A percentile compares a stretch with the other conserved stretches of the same genome.
Conservation (phyloP, 1,140 invertebrate species). For the Euglossa dilemma region DNA sequence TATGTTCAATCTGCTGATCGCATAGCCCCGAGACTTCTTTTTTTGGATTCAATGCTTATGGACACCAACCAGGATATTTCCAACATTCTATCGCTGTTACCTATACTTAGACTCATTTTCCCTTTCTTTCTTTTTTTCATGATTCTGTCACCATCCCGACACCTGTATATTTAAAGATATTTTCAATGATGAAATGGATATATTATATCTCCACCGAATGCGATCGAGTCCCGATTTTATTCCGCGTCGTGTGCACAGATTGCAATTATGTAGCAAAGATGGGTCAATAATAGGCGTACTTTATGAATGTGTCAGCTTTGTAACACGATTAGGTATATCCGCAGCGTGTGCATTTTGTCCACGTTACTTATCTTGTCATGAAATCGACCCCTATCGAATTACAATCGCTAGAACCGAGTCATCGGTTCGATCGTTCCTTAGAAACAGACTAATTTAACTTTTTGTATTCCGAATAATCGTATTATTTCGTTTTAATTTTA, state of each 20-base stretch:
- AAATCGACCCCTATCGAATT: conserved; percentile 6
- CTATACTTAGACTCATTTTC: conserved; percentile 15
- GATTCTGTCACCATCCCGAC: neutral
- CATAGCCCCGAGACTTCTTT: neutral
- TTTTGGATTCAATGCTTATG: neutral
- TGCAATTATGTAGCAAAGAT: neutral
- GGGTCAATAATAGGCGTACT: neutral
- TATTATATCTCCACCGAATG: conserved; percentile 60
- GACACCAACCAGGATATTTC: neutral
- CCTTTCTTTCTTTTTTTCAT: neutral
- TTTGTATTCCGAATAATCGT: neutral
- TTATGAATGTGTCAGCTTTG: conserved; percentile 1
- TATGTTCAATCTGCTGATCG: conserved; percentile 2
- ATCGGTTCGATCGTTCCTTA: neutral
- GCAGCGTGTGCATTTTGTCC: conserved; percentile 31
- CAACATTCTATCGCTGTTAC: neutral
- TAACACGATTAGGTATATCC: conserved; percentile 36
- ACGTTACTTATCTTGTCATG: conserved; percentile 7
- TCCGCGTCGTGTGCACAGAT: conserved; percentile 24
- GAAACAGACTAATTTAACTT: neutral
- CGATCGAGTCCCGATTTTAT: conserved; percentile 43
- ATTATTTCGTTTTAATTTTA: neutral
- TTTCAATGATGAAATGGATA: conserved; percentile 44
- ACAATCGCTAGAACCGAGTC: neutral
- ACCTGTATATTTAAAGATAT: neutral